A percentile compares a stretch with the other conserved stretches of the same genome.
These are phyloP conservation scores for Narcine bancroftii DNA, from an alignment of 2,113 vertebrate genomes.

Conservation along the genomic window DNA sequence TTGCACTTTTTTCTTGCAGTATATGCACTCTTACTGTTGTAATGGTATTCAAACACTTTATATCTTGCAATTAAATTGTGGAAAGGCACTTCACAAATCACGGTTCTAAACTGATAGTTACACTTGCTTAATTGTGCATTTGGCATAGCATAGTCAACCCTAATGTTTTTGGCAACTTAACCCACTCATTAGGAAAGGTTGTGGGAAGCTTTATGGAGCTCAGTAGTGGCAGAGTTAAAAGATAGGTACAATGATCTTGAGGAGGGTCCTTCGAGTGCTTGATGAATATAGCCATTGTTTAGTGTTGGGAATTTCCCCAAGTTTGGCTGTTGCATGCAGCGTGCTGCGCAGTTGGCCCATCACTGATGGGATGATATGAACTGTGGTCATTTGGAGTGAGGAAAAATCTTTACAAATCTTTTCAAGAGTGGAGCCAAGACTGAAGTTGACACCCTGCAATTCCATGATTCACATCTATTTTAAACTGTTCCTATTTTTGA, in stretches of 20 bases:
- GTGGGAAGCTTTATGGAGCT: background rate
- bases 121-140: background rate
- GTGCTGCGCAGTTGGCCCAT: too few relatives aligned
- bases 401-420: background rate
- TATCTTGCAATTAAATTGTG: too few relatives aligned
- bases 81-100: background rate
- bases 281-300: background rate
- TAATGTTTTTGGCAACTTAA: background rate
- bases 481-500: background rate
- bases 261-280: background rate
- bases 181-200: background rate
- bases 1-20: background rate
- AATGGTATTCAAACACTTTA: background rate
- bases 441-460: background rate
- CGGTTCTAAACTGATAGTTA: background rate
- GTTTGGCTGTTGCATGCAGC: background rate
- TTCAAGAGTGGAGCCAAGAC: background rate
- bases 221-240: background rate
- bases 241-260: background rate
- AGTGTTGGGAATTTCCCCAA: background rate
- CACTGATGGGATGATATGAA: background rate
- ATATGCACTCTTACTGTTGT: background rate
- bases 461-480: too few relatives aligned
- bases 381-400: background rate
- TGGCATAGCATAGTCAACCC: background rate